Base-by-base conservation (phyloP, 1,140 invertebrate species). In the Papilio glaucus region DNA sequence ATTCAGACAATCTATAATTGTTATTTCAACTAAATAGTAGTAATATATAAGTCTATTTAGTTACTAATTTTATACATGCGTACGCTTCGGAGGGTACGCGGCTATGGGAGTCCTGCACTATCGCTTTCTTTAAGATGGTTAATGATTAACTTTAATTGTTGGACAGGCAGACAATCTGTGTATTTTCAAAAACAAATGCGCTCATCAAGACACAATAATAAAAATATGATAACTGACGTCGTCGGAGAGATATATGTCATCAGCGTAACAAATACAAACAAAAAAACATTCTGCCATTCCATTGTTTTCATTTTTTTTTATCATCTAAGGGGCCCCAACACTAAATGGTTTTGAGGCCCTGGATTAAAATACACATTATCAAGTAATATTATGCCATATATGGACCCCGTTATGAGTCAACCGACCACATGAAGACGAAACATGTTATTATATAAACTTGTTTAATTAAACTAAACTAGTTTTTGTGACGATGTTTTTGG, bases 391-490 rank as follows among this genome's bases (percentile, higher is more conserved):
- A 57, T 65, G 15, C 62, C 37, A 65, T 65, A 65, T 65, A 65
- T 18, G 37, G 33, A 41, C 2, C 13, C 62, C 29, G 29, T 65
- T 18, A 39, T 65, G 62, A 65, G 33, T 65, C 62, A 65, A 65
- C 62, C 37, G 62, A 37, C 29, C 62, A 12, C 62, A 38, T 65
- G 37, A 37, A 65, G 62, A 65, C n/a, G 62, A 38, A 38, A 15
- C 62, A 39, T 63, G 13, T 21, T 63, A 15, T n/a, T n/a, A 62
- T 10, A 15, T 37, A 65, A 65, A 65, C 62, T 39, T 38, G 62
- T 65, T 24, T 65, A 65, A 65, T 65, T 39, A 65, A 41, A 39
- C 6, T 65, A 65, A 65, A 65, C 15, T 15, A 18, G 60, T 61
- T 61, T 61, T 37, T 65, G 33, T 65, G 29, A 38, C 62, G 62